Evolutionary conservation across 1,140 invertebrate genomes (phyloP), one percentile per base, ranked within the genome.

Genomic region (Sarcophaga bullata): DNA sequence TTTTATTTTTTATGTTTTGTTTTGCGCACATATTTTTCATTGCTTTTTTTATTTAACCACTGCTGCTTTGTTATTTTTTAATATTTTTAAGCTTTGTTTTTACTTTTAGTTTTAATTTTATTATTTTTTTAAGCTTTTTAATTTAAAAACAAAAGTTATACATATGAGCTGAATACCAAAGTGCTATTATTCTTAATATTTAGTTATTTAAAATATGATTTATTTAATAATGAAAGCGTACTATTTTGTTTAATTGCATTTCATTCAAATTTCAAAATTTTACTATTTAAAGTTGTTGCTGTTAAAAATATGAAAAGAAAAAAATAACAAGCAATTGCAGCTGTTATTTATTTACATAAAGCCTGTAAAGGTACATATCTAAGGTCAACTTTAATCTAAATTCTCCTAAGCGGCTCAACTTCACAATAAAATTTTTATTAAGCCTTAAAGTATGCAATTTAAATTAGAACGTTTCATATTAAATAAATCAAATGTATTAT

Each of bases 141-240:
- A 52, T 58, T 62, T 54, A 52, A 58, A 52, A 49, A 62, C 37
- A 25, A 58, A 52, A 49, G 47, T 81, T 13, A 49, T 19, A 19
- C 17, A 49, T 13, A 52, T 52, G 75, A 78, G 75, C 75, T 78
- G 75, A 78, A 78, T 78, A 78, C 75, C 75, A 78, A 78, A 78
- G 75, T 78, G 75, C 75, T 78, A 78, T 78, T 81, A 81, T 48
- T 81, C 47, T 52, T 80, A 37, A 80, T 80, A 13, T 54, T 37
- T 37, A 37, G 25, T 37, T 80, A 62, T 48, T 80, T 68, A 47
- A 19, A 9, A 17, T 49, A 72, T 72, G 62, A 62, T n/a, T 68
- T 37, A 37, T 37, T 37, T 37, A 37, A 37, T 37, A 37, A 37
- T 37, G 25, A 37, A 37, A 37, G 25, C 4, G 25, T 37, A 2